Base-by-base conservation (phyloP, 2,888 invertebrate species). In the Carpatolechia fugitivella region DNA sequence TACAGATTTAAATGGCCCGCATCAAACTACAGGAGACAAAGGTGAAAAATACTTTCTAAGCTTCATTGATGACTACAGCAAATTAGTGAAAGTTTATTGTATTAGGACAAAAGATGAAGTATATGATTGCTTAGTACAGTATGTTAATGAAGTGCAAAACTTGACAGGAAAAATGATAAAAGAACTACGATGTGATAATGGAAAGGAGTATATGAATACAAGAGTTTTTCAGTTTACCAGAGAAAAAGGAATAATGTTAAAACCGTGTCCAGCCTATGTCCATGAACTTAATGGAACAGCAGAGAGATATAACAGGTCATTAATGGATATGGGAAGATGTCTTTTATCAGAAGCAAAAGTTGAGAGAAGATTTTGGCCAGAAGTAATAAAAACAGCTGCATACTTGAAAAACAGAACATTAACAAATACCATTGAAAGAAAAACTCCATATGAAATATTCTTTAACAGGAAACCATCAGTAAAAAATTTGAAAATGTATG, bases 211-310 rank as follows among this genome's bases (percentile, higher is more conserved):
- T 46, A 44, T 66, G 35, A 65, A 67, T 52, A 52, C 51, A 4
- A 59, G 61, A 41, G 54, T 70, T 56, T 65, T 59, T 59, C 46
- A 60, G 41, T 67, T 68, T 53, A 47, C 55, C 31, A 65, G 53
- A 29, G 38, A 66, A 31, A 66, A 66, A 38, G 69, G 66, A 24
- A 68, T 69, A 54, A 35, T 55, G 44, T 56, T 69, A 52, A 52
- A 54, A 55, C 59, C 69, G 36, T 66, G 66, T 60, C 65, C 68
- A 56, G 56, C 68, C 10, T 70, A 67, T 40, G 61, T 63, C 3
- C 67, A 69, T 59, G 64, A 71, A 59, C 56, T 70, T 57, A 70
- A 70, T 61, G 67, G 68, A 47, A 57, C 56, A 51, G 65, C 65
- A 1, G 65, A 68, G 56, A 63, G 65, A 54, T 69, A 64, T 52